phyloP scores from a whole-genome alignment of 2,797 vertebrate genomes.

The Periophthalmus magnuspinnatus region DNA sequence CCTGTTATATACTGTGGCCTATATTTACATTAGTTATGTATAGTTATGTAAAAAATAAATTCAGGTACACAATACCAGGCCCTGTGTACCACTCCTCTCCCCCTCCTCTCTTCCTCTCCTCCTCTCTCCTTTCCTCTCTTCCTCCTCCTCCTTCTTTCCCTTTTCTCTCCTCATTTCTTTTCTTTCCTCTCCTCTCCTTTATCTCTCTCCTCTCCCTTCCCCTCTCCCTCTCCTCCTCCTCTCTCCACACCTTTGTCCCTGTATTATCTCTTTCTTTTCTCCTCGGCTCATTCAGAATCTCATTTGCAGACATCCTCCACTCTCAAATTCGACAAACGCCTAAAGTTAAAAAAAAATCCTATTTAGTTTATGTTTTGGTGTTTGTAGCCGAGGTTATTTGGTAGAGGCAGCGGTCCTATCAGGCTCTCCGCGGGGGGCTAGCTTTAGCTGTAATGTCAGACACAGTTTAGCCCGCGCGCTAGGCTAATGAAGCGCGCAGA shows the following conservation, averaged over 20 bases:
- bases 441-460: conserved; percentile 83
- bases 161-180: too few species aligned
- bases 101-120: too few species aligned
- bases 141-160: too few species aligned
- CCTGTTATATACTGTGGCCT: too few species aligned
- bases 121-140: too few species aligned
- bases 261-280: conserved; percentile 63
- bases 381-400: conserved; percentile 76
- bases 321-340: conserved; percentile 65
- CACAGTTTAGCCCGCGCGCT: conserved; percentile 79
- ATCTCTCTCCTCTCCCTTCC: background rate
- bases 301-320: conserved; percentile 63
- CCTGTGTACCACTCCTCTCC: too few species aligned
- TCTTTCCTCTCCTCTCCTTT: background rate
- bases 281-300: conserved; percentile 63
- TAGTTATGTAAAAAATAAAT: too few species aligned
- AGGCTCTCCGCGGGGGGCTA: conserved; percentile 74
- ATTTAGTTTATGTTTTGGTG: conserved; percentile 73
- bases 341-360: conserved; percentile 63
- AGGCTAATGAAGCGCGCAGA: conserved; percentile 80
- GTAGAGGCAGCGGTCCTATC: conserved; percentile 71
- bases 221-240: background rate
- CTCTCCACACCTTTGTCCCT: conserved; percentile 1
- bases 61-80: too few species aligned
- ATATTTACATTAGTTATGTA: too few species aligned